A percentile compares a stretch with the other conserved stretches of the same genome.
phyloP scores from a whole-genome alignment of 1,140 invertebrate genomes.

The Drosophila sp. region DNA sequence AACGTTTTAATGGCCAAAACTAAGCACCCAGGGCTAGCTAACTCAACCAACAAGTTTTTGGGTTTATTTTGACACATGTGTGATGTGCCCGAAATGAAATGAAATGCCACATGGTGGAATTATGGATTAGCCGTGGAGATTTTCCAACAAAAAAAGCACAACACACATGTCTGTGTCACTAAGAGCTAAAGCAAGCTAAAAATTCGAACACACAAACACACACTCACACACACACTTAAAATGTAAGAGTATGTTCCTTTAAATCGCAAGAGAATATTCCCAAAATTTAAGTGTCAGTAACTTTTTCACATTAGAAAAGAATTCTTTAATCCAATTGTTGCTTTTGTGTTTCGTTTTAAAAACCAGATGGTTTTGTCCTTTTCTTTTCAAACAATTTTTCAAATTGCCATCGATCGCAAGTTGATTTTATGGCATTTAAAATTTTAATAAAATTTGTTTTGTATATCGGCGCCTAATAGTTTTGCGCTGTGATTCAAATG shows the following conservation, averaged over 20 bases:
- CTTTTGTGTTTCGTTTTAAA: no score
- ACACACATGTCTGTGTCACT: background rate
- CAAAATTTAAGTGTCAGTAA: background rate
- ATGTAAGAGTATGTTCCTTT: background rate
- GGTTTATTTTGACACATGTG: slow-evolving; percentile 24
- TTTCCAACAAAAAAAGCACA: slow-evolving; percentile 4
- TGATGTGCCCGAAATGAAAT: slow-evolving; percentile 12
- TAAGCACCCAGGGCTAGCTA: slow-evolving; percentile 10
- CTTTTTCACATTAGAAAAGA: background rate
- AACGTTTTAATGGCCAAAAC: slow-evolving; percentile 19
- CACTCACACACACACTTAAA: background rate
- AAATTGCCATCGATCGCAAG: no score
- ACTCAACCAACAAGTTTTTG: slow-evolving; percentile 16
- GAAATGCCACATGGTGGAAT: slow-evolving; percentile 24
- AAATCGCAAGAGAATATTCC: background rate
- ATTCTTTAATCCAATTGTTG: no score
- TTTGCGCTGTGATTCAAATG: no score
- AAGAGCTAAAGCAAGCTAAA: slow-evolving; percentile 1
- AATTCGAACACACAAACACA: background rate
- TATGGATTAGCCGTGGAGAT: slow-evolving; percentile 18
- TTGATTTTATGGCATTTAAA: no score
- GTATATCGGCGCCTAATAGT: no score
- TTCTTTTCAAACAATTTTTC: no score
- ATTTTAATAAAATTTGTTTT: no score
- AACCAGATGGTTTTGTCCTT: no score